Evolutionary conservation across 2,797 vertebrate species (phyloP).

Genomic region (Hypotaenidia philippensis): DNA sequence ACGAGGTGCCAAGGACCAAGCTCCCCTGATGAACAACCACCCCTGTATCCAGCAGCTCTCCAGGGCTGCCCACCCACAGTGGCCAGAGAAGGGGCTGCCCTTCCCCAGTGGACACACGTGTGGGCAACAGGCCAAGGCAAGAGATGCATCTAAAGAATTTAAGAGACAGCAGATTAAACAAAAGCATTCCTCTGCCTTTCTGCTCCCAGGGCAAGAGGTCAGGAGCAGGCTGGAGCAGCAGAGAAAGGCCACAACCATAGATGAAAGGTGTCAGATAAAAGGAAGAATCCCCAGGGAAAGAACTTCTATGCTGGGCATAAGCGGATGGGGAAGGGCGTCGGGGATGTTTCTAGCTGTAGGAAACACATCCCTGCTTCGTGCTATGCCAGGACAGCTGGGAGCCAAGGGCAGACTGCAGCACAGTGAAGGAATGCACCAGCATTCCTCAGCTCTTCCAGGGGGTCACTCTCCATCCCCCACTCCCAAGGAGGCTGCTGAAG

Average conservation of each 20-base stretch:
- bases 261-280: slow-evolving; percentile 6
- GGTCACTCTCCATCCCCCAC: background rate
- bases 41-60: background rate
- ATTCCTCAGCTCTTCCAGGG: background rate
- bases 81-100: background rate
- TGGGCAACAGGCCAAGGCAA: background rate
- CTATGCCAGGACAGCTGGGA: background rate
- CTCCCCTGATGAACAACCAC: background rate
- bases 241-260: background rate
- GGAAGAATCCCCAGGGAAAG: background rate
- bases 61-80: background rate
- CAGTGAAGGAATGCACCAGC: background rate
- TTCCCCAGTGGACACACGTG: background rate
- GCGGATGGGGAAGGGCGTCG: background rate
- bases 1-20: background rate
- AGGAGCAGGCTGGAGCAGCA: background rate
- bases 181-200: slow-evolving; percentile 10
- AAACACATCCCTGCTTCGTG: background rate
- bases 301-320: background rate
- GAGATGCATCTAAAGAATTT: slow-evolving; percentile 18
- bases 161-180: slow-evolving; percentile 13
- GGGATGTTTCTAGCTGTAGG: background rate
- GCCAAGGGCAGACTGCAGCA: background rate
- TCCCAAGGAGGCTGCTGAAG: background rate
- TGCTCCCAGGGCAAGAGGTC: background rate